A percentile compares a stretch with the other conserved stretches of the same genome.
phyloP scores from a whole-genome alignment of 2,113 vertebrate genomes.

The Vireo altiloquus region DNA sequence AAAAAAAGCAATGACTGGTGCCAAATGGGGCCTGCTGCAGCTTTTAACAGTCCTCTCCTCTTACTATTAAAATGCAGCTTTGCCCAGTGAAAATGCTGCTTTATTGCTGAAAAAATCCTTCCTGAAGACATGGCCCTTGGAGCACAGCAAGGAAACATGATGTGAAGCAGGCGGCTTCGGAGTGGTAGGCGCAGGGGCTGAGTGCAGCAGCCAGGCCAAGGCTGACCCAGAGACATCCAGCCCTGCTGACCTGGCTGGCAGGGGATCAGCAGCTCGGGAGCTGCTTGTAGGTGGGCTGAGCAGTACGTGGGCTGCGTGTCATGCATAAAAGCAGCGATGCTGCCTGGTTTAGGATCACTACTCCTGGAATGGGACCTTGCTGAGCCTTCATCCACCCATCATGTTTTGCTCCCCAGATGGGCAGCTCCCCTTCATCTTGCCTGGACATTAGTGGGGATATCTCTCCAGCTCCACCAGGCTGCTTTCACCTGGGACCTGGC shows the following conservation, averaged over 20 bases:
- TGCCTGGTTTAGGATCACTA: rapidly evolving
- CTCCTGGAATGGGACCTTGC: neutral
- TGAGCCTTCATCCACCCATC: neutral
- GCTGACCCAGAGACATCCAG: neutral
- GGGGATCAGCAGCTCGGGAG: neutral
- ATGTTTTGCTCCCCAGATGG: rapidly evolving
- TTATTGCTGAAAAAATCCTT: conserved; percentile 23
- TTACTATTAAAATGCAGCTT: conserved; percentile 37
- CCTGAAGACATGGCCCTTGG: neutral
- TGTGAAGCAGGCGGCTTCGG: rapidly evolving
- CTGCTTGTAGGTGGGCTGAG: neutral
- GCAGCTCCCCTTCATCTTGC: rapidly evolving
- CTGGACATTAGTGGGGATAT: neutral
- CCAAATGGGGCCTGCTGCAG: conserved; percentile 9
- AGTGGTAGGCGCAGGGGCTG: neutral
- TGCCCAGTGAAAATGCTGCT: conserved; percentile 18
- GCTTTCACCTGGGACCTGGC: neutral
- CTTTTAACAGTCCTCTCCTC: conserved; percentile 34
- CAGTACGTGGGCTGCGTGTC: neutral
- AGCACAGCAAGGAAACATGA: neutral
- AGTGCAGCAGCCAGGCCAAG: neutral
- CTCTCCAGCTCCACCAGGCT: neutral
- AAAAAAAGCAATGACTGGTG: conserved; percentile 14
- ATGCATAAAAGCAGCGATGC: rapidly evolving
- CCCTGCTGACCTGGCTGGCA: neutral